Evolutionary conservation across 2,113 vertebrate genomes (phyloP), one percentile per base, ranked within the genome.

Genomic region (Smithornis capensis): DNA sequence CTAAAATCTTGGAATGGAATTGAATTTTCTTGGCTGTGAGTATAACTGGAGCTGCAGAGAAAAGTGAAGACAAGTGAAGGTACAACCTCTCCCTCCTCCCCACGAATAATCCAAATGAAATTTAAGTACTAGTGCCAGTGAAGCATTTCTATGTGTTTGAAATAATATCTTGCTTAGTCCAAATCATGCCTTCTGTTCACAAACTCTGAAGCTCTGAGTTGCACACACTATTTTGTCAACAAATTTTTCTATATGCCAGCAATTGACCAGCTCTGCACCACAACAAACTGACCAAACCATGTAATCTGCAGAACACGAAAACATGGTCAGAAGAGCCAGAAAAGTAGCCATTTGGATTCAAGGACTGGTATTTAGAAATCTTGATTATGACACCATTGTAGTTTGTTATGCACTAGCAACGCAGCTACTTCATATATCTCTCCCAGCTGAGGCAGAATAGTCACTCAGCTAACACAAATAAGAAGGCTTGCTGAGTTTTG

Each of bases 81-180:
- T 7, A 49, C 4, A 31, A 63, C 44, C 15, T 29, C 8, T 6
- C 23, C 11, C 4, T 4, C 3, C 2, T 12, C 0, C 0, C 35
- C 4, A 22, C 8, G 19, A 88, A 37, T 0, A 56, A 19, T 2
- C 9, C 9, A 22, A 18, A 0, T 16, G 14, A 49, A 78, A 74
- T 65, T 74, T 57, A 84, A 75, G 4, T 8, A 57, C 2, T 40
- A 9, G 2, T 75, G 13, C 12, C 8, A 9, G 2, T 49, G 42
- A 77, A 81, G 7, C 3, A 2, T 42, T 79, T n/a, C 3, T 7
- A 3, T 44, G 29, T 45, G 8, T 57, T 67, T 75, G 38, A 86
- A 73, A 49, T 22, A 37, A 16, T 47, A 38, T 7, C 27, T 83
- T 64, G 10, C 24, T 11, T 14, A 31, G 5, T 40, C 7, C 38